A percentile compares a stretch with the other conserved stretches of the same genome.
These are phyloP conservation scores for Metalampra italica DNA, from an alignment of 2,888 invertebrate species.

Conservation along the genomic window DNA sequence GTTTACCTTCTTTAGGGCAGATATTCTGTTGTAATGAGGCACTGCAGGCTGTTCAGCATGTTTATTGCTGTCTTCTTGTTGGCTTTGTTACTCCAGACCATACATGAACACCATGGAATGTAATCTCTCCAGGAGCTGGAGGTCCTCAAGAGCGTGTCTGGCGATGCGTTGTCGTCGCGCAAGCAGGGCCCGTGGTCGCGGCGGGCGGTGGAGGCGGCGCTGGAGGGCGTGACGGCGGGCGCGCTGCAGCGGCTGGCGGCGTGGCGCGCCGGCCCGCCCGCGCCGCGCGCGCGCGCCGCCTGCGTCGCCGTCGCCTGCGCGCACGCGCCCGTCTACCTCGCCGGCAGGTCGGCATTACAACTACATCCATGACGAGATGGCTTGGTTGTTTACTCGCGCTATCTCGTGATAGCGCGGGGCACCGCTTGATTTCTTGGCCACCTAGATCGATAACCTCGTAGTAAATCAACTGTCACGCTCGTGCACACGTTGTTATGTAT, in stretches of 20 bases:
- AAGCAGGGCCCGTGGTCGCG: constrained; percentile 77
- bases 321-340: constrained; percentile 82
- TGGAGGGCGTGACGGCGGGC: constrained; percentile 60
- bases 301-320: constrained; percentile 74
- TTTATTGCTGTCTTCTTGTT: too few relatives aligned
- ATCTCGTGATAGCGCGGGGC: too few relatives aligned
- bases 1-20: too few relatives aligned
- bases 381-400: too few relatives aligned
- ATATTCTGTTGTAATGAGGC: too few relatives aligned
- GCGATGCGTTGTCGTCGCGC: constrained; percentile 55
- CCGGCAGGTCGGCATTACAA: constrained; percentile 68
- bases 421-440: too few relatives aligned
- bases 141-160: constrained; percentile 57
- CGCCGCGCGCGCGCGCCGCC: constrained; percentile 49
- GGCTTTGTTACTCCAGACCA: too few relatives aligned
- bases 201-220: constrained; percentile 79
- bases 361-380: too few relatives aligned
- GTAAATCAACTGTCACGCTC: too few relatives aligned
- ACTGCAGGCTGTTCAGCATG: too few relatives aligned
- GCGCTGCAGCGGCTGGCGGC: constrained; percentile 21
- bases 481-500: background rate
- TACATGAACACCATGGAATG: too few relatives aligned
- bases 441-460: too few relatives aligned
- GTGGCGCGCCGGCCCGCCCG: constrained; percentile 49
- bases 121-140: constrained; percentile 60